Evolutionary conservation across 2,888 invertebrate species (phyloP).

Genomic region (Gymnoscelis rufifasciata): DNA sequence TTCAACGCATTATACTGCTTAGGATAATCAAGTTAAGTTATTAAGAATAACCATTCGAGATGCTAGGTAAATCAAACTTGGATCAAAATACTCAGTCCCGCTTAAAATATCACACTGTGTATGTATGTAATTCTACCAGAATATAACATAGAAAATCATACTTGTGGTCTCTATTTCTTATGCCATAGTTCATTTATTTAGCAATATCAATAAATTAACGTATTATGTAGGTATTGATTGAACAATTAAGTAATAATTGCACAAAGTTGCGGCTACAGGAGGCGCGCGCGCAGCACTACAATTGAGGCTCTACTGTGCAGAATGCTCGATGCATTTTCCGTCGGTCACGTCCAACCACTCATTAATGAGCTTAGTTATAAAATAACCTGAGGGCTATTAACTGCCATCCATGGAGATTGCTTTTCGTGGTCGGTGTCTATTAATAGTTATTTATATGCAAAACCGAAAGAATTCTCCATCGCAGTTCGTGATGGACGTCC

Average conservation of each 20-base stretch:
- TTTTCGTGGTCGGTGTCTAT: conserved; percentile 71
- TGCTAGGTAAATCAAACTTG: no score
- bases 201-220: neutral
- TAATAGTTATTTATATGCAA: conserved; percentile 71
- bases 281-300: conserved; percentile 32
- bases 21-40: no score
- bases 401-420: conserved; percentile 71
- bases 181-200: neutral
- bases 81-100: no score
- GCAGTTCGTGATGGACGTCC: conserved; percentile 46
- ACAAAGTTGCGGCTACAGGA: conserved; percentile 48
- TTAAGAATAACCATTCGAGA: no score
- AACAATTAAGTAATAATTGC: conserved; percentile 63
- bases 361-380: conserved; percentile 74
- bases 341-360: conserved; percentile 34
- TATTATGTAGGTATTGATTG: conserved; percentile 35
- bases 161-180: neutral
- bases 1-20: conserved; percentile 32
- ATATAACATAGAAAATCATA: neutral
- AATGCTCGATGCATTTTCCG: conserved; percentile 44
- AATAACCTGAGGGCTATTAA: conserved; percentile 68
- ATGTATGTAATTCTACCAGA: no score
- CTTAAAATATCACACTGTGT: no score
- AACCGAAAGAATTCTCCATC: conserved; percentile 55
- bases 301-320: conserved; percentile 40